Base-by-base conservation (phyloP, 2,113 vertebrate genomes). In the Brachyhypopomus occidentalis region DNA sequence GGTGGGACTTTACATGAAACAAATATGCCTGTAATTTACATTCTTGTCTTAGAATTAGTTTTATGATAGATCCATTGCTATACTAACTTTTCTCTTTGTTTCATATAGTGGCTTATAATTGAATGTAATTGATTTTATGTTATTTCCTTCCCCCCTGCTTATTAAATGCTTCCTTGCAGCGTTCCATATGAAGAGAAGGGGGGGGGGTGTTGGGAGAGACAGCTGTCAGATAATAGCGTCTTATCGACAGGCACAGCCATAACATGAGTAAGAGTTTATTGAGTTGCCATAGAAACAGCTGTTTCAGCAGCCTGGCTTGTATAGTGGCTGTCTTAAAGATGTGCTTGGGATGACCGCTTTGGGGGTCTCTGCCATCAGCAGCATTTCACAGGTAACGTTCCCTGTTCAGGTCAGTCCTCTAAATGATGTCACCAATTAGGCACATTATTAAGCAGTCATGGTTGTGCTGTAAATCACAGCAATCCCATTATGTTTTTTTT, bases 271-370 rank as follows among this genome's bases (percentile, higher is more conserved):
- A 91, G 91, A 88, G 90, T 92, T 93, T 82, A 88, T 86, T 58
- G 48, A 82, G 95, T 97, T 95, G 88, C 95, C 88, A 94, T 94
- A 88, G 95, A 78, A 89, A 96, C 89, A 82, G 48, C 78, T 82
- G 87, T 75, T 77, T 52, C 87, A 34, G 73, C 78, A 88, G 84
- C 84, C 81, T 88, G 55, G 73, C 73, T 86, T 74, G 80, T 79
- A 36, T 74, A 48, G 74, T 86, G 80, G 84, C 69, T 80, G 70
- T 41, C 9, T 41, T 48, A 52, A 25, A 77, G 63, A 69, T 74
- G 55, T 63, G 70, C 48, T 62, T 27, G 82, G 77, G 38, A 88
- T 88, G 89, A 71, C 59, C 72, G 75, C 59, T 58, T 84, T 85
- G 41, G 27, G 45, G 25, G 25, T 71, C 30, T 76, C 64, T 59